phyloP scores from a whole-genome alignment of 2,113 vertebrate species.

The human (Homo sapiens) region GRCh38 chr3:177332001-177332500 shows the following conservation, averaged over 20 bases:
- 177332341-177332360: conserved; percentile 80
- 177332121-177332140: no score
- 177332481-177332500: conserved; percentile 65
- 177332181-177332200: neutral
- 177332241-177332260: conserved; percentile 74
- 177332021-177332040: no score
- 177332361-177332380: conserved; percentile 73
- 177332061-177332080: no score
- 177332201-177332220: neutral
- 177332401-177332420: conserved; percentile 72
- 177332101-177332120: no score
- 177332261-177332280: conserved; percentile 73
- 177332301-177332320: conserved; percentile 69
- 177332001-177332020: no score
- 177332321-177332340: conserved; percentile 81
- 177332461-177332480: conserved; percentile 29
- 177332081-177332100: no score
- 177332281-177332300: conserved; percentile 76
- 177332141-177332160: no score
- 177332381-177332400: conserved; percentile 71
- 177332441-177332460: conserved; percentile 1
- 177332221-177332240: conserved; percentile 42
- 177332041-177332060: no score
- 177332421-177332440: conserved; percentile 71
- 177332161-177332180: no score